Evolutionary conservation across 2,888 invertebrate species (phyloP), one percentile per base, ranked within the genome.

Genomic region (Conistra vaccinii): DNA sequence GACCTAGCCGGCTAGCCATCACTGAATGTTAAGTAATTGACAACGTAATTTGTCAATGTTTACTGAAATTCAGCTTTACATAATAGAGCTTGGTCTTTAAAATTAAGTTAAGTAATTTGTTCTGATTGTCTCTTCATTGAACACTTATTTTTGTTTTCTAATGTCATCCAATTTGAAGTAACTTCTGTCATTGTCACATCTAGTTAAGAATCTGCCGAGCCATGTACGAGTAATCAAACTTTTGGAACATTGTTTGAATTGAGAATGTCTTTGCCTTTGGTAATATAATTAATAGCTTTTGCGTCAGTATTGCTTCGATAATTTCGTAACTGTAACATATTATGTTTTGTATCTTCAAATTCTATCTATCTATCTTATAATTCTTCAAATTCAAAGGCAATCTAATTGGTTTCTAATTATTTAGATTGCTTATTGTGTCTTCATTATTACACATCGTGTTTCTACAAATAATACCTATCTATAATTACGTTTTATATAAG

Each of bases 41-140:
- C 61, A 9, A 63, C 73, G 60, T 53, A 63, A 67, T 75, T 84
- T 68, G 70, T 84, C 70, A 76, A 69, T 60, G 53, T 60, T 73
- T 29, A 70, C 51, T 14, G 26, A 55, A 42, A 63, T 60, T 78
- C 20, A 63, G 67, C 20, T 62, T 61, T 61, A 57, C 53, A 61
- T 58, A 48, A 51, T 17, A 9, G 10, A 39, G 29, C 55, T 74
- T 58, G 48, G 48, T 74, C n/a, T 61, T 61, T 61, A 29, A 68
- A 66, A 62, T 42, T 74, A 57, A 53, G 14, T 68, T 29, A 35
- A 73, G 29, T 42, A 42, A 79, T 61, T 80, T 57, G 69, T 57
- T 60, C 48, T 23, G 42, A 60, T 65, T 55, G 48, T 60, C 48
- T 45, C 29, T 72, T 63, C 51, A 68, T n/a, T 35, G 45, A 72